Percentiles rank a stretch among this genome's conserved stretches.
These are phyloP conservation scores for Thryonomys swinderianus DNA, from an alignment of 2,113 vertebrate genomes.

Conservation along the genomic window DNA sequence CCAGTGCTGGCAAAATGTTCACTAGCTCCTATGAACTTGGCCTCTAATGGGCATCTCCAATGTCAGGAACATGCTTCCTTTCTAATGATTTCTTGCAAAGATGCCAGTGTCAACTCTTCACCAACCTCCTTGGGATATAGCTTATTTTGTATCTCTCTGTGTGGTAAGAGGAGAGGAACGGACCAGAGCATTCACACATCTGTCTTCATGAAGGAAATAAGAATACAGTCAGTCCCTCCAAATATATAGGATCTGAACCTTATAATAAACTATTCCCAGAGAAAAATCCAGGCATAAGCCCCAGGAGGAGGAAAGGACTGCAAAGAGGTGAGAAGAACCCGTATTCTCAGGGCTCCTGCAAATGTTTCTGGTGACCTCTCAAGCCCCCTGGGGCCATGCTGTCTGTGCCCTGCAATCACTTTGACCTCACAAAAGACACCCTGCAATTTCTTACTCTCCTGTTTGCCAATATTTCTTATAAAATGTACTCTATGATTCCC, in stretches of 20 bases:
- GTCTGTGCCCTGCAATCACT: not conserved
- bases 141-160: not conserved
- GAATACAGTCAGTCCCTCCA: not conserved
- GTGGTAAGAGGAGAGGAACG: not conserved
- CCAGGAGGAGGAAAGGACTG: not conserved
- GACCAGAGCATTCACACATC: not conserved
- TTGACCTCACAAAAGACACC: not conserved
- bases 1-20: not conserved
- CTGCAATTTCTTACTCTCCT: not conserved
- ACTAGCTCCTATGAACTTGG: not conserved
- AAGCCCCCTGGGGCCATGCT: not conserved
- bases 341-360: not conserved
- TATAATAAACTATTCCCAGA: not conserved
- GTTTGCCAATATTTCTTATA: not conserved
- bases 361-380: not conserved
- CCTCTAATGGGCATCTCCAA: not conserved
- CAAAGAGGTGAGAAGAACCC: not conserved
- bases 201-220: not conserved
- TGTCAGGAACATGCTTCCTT: not conserved
- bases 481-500: not conserved
- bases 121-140: not conserved
- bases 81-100: not conserved
- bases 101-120: not conserved
- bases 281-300: not conserved
- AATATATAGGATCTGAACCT: not conserved